Conservation (phyloP, 1,140 invertebrate species). For the Eueides isabella region DNA sequence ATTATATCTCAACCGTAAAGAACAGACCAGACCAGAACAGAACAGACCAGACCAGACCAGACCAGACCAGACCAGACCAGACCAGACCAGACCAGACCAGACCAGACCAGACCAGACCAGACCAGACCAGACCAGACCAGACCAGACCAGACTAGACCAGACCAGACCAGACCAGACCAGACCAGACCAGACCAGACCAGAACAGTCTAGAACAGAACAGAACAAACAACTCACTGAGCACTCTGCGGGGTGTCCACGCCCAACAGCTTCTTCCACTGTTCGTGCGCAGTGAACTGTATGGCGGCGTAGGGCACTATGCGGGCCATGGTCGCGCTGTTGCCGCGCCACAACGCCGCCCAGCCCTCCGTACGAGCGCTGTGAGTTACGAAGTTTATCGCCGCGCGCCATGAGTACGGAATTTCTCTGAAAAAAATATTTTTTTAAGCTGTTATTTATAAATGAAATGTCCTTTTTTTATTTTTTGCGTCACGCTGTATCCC, state of each 20-base stretch:
- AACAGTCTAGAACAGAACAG: no score
- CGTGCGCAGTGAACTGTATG: conserved; percentile 98
- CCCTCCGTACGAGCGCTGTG: conserved; percentile 89
- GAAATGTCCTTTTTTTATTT: neutral
- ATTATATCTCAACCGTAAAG: no score
- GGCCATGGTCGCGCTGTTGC: conserved; percentile 99
- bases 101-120: no score
- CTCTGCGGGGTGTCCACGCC: conserved; percentile 86
- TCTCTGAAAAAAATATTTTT: conserved; percentile 75
- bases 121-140: no score
- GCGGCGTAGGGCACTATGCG: conserved; percentile 98
- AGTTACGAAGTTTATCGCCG: conserved; percentile 90
- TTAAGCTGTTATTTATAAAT: no score
- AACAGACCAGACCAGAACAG: no score
- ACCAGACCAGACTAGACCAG: no score
- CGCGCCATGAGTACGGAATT: conserved; percentile 89
- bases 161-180: no score
- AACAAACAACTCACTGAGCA: conserved; percentile 80
- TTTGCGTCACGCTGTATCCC: neutral
- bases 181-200: no score
- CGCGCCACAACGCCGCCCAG: conserved; percentile 93
- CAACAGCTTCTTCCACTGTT: conserved; percentile 96
- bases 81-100: no score
- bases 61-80: no score
- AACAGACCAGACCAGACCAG: no score